A percentile compares a stretch with the other conserved stretches of the same genome.
These are phyloP conservation scores for Python bivittatus DNA, from an alignment of 2,113 vertebrate species.

Conservation along the genomic window DNA sequence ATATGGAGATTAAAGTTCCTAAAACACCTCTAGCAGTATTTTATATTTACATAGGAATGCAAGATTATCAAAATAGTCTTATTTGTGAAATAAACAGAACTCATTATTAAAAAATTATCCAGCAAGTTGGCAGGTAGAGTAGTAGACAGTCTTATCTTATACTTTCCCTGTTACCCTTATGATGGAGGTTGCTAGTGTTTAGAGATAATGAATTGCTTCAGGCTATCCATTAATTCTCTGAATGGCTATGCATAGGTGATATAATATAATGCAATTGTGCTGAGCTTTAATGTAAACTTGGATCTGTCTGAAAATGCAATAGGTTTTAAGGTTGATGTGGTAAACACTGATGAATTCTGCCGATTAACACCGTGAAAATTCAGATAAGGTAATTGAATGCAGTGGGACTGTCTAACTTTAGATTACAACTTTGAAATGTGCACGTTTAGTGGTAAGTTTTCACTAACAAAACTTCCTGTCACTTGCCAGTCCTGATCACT, in stretches of 20 bases:
- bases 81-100: neutral
- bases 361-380: slow-evolving; percentile 6
- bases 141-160: neutral
- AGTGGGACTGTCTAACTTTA: neutral
- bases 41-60: neutral
- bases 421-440: neutral
- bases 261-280: slow-evolving; percentile 16
- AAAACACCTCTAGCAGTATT: neutral
- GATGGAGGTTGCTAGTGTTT: neutral
- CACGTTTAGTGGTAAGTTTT: neutral
- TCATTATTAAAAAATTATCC: neutral
- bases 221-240: neutral
- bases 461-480: neutral
- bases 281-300: neutral
- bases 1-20: neutral
- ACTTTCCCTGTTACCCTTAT: neutral
- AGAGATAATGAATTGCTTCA: slow-evolving; percentile 7
- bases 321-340: neutral
- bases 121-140: neutral
- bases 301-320: neutral
- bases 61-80: neutral
- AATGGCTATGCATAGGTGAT: slow-evolving; percentile 1
- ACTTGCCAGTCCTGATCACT: neutral
- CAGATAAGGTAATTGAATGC: slow-evolving; percentile 28
- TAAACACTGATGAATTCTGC: slow-evolving; percentile 22